A percentile compares a stretch with the other conserved stretches of the same genome.
These are phyloP conservation scores for Hecatera dysodea DNA, from an alignment of 2,888 invertebrate genomes.

Conservation along the genomic window DNA sequence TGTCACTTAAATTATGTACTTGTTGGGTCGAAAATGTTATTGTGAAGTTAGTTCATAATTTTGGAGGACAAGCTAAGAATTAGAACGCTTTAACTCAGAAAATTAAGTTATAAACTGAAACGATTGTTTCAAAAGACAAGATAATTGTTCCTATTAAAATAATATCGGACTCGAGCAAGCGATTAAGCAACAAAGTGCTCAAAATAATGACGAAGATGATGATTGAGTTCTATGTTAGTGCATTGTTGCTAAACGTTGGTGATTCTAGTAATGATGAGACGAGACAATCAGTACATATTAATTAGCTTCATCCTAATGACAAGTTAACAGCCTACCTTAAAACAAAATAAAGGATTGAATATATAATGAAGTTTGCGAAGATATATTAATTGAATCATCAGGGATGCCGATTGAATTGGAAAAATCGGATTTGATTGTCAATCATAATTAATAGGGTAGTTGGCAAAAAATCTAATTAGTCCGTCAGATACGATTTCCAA, in stretches of 20 bases:
- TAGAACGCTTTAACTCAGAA: not conserved
- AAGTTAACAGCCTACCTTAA: not conserved
- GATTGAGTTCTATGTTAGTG: conserved; percentile 17
- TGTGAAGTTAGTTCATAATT: conserved; percentile 11
- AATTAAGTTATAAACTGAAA: conserved; percentile 33
- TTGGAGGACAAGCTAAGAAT: conserved; percentile 29
- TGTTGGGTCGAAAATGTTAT: not conserved
- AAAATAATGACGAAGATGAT: conserved; percentile 31
- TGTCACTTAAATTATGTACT: not conserved
- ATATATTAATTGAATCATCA: not conserved
- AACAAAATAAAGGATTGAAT: not conserved
- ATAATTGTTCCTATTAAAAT: conserved; percentile 52
- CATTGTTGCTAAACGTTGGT: conserved; percentile 8
- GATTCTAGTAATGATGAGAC: conserved; percentile 11
- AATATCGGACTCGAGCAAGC: conserved; percentile 34
- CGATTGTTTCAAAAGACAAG: conserved; percentile 33
- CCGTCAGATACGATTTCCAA: no score
- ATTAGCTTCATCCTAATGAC: conserved; percentile 3
- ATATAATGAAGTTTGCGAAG: not conserved
- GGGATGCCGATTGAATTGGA: not conserved
- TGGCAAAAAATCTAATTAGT: no score
- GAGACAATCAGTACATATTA: conserved; percentile 9
- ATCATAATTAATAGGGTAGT: not conserved
- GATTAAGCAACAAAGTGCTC: conserved; percentile 36
- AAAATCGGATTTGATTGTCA: not conserved